Conservation (phyloP, 2,888 invertebrate species). For the Odontocerum albicorne region DNA sequence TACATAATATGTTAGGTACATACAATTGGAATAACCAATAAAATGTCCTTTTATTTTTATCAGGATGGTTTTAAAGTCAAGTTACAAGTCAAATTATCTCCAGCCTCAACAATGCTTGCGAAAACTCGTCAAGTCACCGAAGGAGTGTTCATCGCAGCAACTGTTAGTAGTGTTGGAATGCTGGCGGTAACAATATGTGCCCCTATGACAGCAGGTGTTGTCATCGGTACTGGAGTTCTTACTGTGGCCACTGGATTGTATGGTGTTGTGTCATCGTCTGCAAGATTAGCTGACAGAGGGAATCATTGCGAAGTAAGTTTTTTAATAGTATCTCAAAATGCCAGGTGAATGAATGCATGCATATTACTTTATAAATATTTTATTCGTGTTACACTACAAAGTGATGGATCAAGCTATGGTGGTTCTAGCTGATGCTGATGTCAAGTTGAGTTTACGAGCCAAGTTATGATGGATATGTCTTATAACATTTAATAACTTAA, state of each 20-base stretch:
- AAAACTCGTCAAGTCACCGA: conserved; percentile 1
- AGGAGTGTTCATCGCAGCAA: neutral
- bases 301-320: conserved; percentile 58
- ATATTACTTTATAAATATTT: too few relatives aligned
- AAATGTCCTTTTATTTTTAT: too few relatives aligned
- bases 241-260: conserved; percentile 55
- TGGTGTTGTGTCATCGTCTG: conserved; percentile 53
- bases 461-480: too few relatives aligned
- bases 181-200: conserved; percentile 10
- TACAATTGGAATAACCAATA: too few relatives aligned
- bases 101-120: conserved; percentile 9
- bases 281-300: conserved; percentile 52
- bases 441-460: too few relatives aligned
- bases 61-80: conserved; percentile 6
- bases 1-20: too few relatives aligned
- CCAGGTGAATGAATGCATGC: too few relatives aligned
- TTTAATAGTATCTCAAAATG: too few relatives aligned
- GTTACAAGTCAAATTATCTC: conserved; percentile 6
- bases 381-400: too few relatives aligned
- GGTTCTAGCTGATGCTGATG: too few relatives aligned
- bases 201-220: conserved; percentile 9
- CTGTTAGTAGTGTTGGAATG: conserved; percentile 8
- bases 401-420: too few relatives aligned
- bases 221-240: conserved; percentile 49
- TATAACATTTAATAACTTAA: too few relatives aligned